These are phyloP conservation scores for Tangara arthus DNA, from an alignment of 2,797 vertebrate species.

Conservation along the genomic window DNA sequence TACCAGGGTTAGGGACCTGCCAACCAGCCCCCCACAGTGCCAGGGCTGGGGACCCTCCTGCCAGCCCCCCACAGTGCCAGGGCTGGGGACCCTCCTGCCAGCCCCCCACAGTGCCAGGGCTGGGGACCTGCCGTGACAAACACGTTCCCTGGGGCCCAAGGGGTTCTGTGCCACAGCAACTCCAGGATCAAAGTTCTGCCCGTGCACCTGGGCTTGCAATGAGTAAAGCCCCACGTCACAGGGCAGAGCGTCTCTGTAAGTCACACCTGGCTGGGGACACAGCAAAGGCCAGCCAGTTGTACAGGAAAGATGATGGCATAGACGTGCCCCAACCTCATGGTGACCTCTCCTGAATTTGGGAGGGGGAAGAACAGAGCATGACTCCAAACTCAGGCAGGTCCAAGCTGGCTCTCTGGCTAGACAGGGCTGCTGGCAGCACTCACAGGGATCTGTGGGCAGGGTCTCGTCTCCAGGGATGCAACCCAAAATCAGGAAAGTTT, in stretches of 20 bases:
- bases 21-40: too few species aligned
- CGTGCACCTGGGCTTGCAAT: fast-evolving
- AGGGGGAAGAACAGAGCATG: background rate
- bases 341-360: fast-evolving
- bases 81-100: background rate
- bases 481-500: background rate
- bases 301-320: background rate
- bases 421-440: background rate
- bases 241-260: background rate
- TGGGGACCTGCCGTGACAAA: background rate
- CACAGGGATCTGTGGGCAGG: background rate
- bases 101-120: background rate
- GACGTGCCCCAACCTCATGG: fast-evolving
- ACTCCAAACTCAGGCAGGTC: background rate
- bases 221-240: fast-evolving
- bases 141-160: fast-evolving
- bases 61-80: background rate
- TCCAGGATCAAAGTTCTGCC: background rate
- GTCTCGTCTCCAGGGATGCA: background rate
- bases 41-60: background rate
- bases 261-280: background rate
- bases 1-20: too few species aligned
- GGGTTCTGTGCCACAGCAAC: fast-evolving
- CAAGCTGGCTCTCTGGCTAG: background rate
- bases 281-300: background rate